A percentile compares a stretch with the other conserved stretches of the same genome.
Evolutionary conservation across 1,140 invertebrate species (phyloP).

Genomic region (Thaumetopoea pityocampa): DNA sequence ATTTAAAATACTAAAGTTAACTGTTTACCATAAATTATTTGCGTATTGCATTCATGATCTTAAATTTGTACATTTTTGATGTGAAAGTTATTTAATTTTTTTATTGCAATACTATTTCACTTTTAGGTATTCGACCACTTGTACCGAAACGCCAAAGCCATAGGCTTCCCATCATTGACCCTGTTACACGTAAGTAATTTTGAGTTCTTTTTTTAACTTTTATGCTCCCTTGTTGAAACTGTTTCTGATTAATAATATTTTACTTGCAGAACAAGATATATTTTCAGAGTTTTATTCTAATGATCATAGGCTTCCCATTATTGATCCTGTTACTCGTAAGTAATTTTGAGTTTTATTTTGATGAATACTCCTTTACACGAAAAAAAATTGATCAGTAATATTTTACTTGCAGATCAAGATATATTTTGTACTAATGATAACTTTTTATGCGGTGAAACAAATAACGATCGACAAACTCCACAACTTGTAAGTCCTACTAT

Average conservation of each 20-base stretch:
- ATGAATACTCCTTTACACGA: too few species aligned
- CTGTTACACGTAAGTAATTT: slow-evolving; percentile 34
- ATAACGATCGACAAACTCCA: slow-evolving; percentile 54
- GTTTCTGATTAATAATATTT: slow-evolving; percentile 7
- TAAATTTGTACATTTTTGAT: too few species aligned
- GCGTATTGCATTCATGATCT: not conserved
- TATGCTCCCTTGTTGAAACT: too few species aligned
- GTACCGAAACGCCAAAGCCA: slow-evolving; percentile 32
- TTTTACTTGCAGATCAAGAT: slow-evolving; percentile 48
- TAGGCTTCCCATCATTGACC: slow-evolving; percentile 36
- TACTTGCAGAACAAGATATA: slow-evolving; percentile 54
- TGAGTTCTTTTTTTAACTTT: too few species aligned
- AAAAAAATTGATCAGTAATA: slow-evolving; percentile 7
- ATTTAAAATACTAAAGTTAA: too few species aligned
- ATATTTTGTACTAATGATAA: slow-evolving; percentile 55
- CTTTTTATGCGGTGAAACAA: slow-evolving; percentile 40
- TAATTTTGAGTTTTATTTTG: slow-evolving; percentile 11
- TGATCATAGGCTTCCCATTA: slow-evolving; percentile 40
- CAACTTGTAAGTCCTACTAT: slow-evolving; percentile 41
- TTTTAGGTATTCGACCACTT: slow-evolving; percentile 28
- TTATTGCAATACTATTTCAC: not conserved
- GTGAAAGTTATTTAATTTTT: too few species aligned
- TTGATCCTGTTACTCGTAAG: slow-evolving; percentile 39
- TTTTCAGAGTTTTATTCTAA: slow-evolving; percentile 46
- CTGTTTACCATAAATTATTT: too few species aligned